phyloP scores from a whole-genome alignment of 2,113 vertebrate species.

The Clinocottus analis region DNA sequence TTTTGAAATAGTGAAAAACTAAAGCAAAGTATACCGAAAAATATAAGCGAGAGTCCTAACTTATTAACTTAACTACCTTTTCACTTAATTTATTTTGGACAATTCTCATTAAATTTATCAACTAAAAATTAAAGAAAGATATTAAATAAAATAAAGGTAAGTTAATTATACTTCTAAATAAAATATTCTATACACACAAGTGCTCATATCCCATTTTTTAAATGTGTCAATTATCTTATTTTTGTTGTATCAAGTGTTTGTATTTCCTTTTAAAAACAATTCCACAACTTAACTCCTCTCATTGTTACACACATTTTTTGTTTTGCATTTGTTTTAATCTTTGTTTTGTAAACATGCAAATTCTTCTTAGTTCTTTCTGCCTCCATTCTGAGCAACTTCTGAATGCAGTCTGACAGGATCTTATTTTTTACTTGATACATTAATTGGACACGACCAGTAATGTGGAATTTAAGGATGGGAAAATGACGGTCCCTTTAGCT shows the following conservation, averaged over 20 bases:
- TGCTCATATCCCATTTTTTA: no score
- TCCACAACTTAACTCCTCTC: neutral
- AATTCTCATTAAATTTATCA: neutral
- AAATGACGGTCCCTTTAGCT: slow-evolving; percentile 33
- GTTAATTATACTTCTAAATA: neutral
- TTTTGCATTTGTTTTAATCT: neutral
- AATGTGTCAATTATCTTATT: no score
- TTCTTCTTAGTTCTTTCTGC: neutral
- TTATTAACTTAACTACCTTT: neutral
- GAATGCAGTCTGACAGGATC: neutral
- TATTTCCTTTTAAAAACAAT: no score
- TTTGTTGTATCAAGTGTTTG: no score
- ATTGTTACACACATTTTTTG: neutral
- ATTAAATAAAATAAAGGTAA: neutral
- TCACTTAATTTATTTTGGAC: neutral
- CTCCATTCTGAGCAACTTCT: neutral
- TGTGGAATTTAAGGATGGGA: slow-evolving; percentile 28
- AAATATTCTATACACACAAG: no score
- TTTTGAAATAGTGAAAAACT: neutral
- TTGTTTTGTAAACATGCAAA: neutral
- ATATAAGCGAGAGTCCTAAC: neutral
- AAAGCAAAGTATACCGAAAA: neutral
- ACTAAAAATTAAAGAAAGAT: neutral
- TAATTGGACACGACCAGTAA: slow-evolving; percentile 15
- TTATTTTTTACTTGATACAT: neutral